phyloP scores from a whole-genome alignment of 2,113 vertebrate genomes.

The Muntiacus reevesi region DNA sequence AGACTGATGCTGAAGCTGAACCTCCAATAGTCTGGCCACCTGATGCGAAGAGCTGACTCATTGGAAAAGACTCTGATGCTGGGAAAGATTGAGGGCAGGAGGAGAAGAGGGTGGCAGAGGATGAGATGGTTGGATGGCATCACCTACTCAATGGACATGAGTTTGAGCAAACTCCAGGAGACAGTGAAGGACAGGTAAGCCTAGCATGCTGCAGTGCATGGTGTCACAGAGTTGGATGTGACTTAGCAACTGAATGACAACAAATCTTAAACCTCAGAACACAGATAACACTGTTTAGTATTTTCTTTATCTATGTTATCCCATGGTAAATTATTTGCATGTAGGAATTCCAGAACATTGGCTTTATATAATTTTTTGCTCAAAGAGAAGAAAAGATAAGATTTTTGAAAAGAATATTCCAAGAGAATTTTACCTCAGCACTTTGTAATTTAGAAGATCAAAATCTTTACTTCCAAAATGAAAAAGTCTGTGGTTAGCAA shows the following conservation, averaged over 20 bases:
- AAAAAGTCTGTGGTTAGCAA: slow-evolving; percentile 5
- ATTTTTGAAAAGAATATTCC: not conserved
- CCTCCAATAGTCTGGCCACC: not conserved
- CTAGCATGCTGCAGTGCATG: not conserved
- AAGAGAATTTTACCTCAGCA: slow-evolving; percentile 4
- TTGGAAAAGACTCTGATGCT: not conserved
- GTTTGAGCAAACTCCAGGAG: not conserved
- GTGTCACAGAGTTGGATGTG: not conserved
- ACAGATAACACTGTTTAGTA: not conserved
- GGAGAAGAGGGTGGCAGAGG: not conserved
- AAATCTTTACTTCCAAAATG: slow-evolving; percentile 29
- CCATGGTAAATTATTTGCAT: slow-evolving; percentile 6
- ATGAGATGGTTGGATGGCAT: not conserved
- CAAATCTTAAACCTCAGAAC: not conserved
- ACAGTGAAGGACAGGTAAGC: not conserved
- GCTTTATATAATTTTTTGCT: not conserved
- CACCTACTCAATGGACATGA: not conserved
- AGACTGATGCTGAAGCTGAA: not conserved
- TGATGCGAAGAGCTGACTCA: not conserved
- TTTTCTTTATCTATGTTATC: not conserved
- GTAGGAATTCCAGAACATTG: not conserved
- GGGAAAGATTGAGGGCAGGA: not conserved
- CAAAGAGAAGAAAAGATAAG: not conserved
- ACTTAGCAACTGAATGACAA: not conserved
- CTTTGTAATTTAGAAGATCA: not conserved